Conservation (phyloP, 2,888 invertebrate genomes). For the Ectemnius cavifrons region DNA sequence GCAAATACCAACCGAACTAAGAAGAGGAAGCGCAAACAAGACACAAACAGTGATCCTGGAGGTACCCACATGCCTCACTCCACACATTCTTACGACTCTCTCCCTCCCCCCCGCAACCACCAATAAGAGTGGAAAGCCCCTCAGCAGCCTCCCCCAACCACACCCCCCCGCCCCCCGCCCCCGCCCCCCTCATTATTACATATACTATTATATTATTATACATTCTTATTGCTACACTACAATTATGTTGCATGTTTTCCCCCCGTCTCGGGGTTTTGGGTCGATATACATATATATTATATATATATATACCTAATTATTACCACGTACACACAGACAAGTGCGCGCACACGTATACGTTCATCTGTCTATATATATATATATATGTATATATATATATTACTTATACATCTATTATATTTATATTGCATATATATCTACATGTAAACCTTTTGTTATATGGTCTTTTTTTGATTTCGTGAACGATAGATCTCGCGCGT, state of each 20-base stretch:
- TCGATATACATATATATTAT: slow-evolving; percentile 64
- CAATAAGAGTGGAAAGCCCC: slow-evolving; percentile 63
- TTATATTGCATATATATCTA: slow-evolving; percentile 17
- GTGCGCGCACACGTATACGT: slow-evolving; percentile 10
- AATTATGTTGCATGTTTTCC: slow-evolving; percentile 77
- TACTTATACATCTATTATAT: slow-evolving; percentile 2
- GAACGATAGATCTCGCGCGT: too few species aligned
- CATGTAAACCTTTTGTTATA: slow-evolving; percentile 32
- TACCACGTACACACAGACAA: slow-evolving; percentile 46
- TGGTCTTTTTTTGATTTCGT: slow-evolving; percentile 15
- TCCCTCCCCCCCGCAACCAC: slow-evolving; percentile 45
- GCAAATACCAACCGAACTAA: slow-evolving; percentile 99
- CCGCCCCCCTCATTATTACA: slow-evolving; percentile 61
- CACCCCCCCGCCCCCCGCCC: slow-evolving; percentile 29
- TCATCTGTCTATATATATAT: slow-evolving; percentile 8
- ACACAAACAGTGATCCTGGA: slow-evolving; percentile 92
- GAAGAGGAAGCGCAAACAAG: slow-evolving; percentile 99
- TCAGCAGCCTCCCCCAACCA: slow-evolving; percentile 35
- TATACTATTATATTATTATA: slow-evolving; percentile 64
- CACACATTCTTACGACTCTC: slow-evolving; percentile 76
- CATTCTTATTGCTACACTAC: slow-evolving; percentile 74
- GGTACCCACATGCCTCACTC: slow-evolving; percentile 85
- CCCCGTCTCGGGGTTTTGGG: slow-evolving; percentile 73
- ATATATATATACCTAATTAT: slow-evolving; percentile 57
- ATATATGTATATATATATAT: slow-evolving; percentile 20